These are phyloP conservation scores for Tamias sibiricus DNA, from an alignment of 2,113 vertebrate genomes.

Conservation along the genomic window DNA sequence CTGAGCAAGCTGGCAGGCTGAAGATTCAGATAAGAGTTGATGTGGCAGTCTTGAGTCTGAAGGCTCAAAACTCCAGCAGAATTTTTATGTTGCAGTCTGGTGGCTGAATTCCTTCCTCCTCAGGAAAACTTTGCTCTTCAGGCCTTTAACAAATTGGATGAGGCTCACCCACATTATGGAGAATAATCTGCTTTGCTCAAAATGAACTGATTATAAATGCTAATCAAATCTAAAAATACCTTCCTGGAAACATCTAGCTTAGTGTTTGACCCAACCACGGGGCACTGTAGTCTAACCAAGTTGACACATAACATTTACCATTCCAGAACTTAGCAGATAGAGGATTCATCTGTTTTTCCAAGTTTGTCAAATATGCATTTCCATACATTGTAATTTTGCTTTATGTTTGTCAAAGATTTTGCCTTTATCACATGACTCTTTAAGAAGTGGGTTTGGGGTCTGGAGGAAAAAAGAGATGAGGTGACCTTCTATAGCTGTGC, in stretches of 20 bases:
- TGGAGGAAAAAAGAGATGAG: not conserved
- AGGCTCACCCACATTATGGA: not conserved
- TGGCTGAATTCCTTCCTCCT: not conserved
- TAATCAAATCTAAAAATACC: not conserved
- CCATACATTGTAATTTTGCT: not conserved
- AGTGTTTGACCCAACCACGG: not conserved
- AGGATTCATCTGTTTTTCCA: not conserved
- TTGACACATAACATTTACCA: not conserved
- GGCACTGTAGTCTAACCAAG: not conserved
- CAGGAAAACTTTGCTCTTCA: not conserved
- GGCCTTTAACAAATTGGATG: not conserved
- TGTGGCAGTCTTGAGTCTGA: not conserved
- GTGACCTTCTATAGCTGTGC: not conserved
- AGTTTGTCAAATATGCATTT: slow-evolving; percentile 16
- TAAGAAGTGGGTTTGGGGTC: not conserved
- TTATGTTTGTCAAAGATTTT: not conserved
- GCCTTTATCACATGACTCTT: not conserved
- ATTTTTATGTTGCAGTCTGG: not conserved
- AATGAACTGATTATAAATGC: not conserved
- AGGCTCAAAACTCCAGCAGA: not conserved
- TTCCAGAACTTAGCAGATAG: not conserved
- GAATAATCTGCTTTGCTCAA: not conserved
- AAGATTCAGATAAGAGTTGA: not conserved
- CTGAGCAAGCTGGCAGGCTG: not conserved
- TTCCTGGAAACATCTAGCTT: not conserved